These are phyloP conservation scores for Thalassaphorura encarpata DNA, from an alignment of 1,140 invertebrate species.

Conservation along the genomic window DNA sequence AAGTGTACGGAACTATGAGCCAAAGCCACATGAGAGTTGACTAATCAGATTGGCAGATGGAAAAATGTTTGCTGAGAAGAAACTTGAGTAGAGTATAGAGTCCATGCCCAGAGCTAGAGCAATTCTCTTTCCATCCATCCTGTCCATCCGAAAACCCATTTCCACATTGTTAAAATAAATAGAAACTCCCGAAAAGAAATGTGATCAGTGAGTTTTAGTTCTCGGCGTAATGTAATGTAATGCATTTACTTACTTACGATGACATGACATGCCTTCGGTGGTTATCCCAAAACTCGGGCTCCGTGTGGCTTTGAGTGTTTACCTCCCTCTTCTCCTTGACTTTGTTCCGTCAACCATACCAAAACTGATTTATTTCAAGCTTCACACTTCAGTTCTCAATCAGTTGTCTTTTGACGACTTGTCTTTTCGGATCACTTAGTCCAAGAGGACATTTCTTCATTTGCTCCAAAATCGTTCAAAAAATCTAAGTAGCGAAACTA, in stretches of 20 bases:
- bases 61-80: conserved; percentile 30
- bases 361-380: conserved; percentile 12
- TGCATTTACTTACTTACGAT: neutral
- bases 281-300: too few relatives aligned
- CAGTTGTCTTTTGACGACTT: too few relatives aligned
- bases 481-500: too few relatives aligned
- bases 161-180: conserved; percentile 34
- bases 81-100: too few relatives aligned
- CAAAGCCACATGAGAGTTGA: neutral
- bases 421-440: neutral
- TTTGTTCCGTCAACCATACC: neutral
- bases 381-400: conserved; percentile 3
- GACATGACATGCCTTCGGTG: conserved; percentile 30
- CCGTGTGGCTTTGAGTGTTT: too few relatives aligned
- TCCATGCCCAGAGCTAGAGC: conserved; percentile 28
- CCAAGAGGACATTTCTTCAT: neutral
- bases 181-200: conserved; percentile 27
- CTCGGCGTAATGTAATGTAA: neutral
- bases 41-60: conserved; percentile 33
- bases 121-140: conserved; percentile 5
- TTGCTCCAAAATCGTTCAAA: neutral
- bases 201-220: conserved; percentile 19
- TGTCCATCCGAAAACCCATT: conserved; percentile 16
- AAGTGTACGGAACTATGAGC: too few relatives aligned
- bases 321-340: conserved; percentile 5